These are phyloP conservation scores for Ormia ochracea DNA, from an alignment of 2,888 invertebrate species.

Conservation along the genomic window DNA sequence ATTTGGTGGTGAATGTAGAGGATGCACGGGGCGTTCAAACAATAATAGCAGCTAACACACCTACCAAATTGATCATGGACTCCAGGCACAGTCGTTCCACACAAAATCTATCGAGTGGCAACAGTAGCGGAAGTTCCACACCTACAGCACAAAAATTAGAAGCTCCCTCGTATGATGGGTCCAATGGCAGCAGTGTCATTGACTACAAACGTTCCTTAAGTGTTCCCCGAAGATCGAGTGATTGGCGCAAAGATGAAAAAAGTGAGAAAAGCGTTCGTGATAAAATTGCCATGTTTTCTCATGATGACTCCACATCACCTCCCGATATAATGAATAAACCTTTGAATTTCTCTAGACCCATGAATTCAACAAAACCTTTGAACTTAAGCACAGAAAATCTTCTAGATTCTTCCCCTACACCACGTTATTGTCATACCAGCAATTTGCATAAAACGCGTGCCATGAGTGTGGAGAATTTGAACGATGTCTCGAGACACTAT, in stretches of 20 bases:
- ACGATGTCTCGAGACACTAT: slow-evolving; percentile 71
- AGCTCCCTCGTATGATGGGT: slow-evolving; percentile 48
- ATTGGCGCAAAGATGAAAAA: slow-evolving; percentile 85
- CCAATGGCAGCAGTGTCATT: background rate
- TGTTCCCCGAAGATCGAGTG: slow-evolving; percentile 72
- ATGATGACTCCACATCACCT: slow-evolving; percentile 70
- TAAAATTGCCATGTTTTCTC: slow-evolving; percentile 92
- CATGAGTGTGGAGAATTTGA: slow-evolving; percentile 79
- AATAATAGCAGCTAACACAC: slow-evolving; percentile 44
- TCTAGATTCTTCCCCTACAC: slow-evolving; percentile 62
- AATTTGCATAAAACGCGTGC: slow-evolving; percentile 78
- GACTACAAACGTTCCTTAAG: slow-evolving; percentile 74
- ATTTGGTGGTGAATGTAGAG: slow-evolving; percentile 75
- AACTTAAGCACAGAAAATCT: slow-evolving; percentile 76
- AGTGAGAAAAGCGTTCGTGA: slow-evolving; percentile 89
- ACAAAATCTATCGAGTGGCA: slow-evolving; percentile 65
- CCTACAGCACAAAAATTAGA: slow-evolving; percentile 63
- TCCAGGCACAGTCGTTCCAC: slow-evolving; percentile 66
- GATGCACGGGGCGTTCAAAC: slow-evolving; percentile 66
- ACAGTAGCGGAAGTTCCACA: slow-evolving; percentile 61
- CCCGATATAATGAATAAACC: slow-evolving; percentile 47
- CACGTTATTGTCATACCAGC: slow-evolving; percentile 56
- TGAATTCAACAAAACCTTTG: slow-evolving; percentile 69
- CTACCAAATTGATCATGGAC: slow-evolving; percentile 66
- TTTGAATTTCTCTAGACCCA: slow-evolving; percentile 63